Conservation (phyloP, 92 coral and sea anemone species). For the Porites lobata region DNA sequence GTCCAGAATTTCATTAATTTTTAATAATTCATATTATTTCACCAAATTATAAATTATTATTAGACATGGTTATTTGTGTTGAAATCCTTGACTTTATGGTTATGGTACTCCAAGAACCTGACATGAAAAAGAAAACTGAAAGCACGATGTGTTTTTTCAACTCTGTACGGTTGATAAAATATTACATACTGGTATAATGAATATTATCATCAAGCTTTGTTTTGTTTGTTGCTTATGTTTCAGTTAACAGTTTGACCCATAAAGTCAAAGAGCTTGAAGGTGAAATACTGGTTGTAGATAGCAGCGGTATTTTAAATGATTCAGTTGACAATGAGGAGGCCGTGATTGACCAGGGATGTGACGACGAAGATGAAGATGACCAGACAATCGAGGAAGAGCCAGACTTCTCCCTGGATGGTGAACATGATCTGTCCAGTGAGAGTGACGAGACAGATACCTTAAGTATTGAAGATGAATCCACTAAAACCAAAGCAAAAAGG, state of each 20-base stretch:
- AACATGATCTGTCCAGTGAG: conserved; percentile 11
- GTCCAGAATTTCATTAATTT: no score
- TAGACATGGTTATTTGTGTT: no score
- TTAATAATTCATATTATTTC: no score
- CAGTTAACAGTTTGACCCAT: neutral
- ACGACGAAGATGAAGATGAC: conserved; percentile 32
- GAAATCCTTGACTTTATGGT: no score
- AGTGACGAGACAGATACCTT: conserved; percentile 17
- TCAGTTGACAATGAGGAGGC: conserved; percentile 2
- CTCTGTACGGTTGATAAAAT: neutral
- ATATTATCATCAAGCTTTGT: neutral
- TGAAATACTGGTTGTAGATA: neutral
- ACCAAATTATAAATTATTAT: no score
- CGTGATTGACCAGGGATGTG: neutral
- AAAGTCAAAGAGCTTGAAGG: neutral
- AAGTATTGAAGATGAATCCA: neutral
- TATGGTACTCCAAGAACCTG: no score
- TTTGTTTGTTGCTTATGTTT: neutral
- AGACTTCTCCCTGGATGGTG: neutral
- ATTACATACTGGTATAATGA: neutral
- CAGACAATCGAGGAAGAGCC: conserved; percentile 42
- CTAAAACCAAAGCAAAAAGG: conserved; percentile 22
- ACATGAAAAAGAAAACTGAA: no score
- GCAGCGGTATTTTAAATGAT: neutral
- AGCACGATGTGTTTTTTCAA: neutral